Conservation (phyloP, 1,140 invertebrate species). For the Lamellibrachia luymesi region DNA sequence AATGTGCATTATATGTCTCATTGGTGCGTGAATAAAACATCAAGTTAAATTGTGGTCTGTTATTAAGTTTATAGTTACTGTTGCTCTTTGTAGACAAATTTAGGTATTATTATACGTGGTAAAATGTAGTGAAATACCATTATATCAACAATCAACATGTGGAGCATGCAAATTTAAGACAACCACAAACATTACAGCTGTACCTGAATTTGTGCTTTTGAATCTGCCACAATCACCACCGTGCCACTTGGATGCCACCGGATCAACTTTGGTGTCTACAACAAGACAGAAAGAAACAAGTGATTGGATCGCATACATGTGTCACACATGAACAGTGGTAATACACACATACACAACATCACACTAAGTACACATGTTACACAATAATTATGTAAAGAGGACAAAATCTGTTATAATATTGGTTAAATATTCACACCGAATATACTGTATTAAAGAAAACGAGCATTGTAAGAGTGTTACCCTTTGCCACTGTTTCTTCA, state of each 20-base stretch:
- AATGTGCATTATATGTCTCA: too few species aligned
- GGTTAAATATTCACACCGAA: too few species aligned
- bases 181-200: neutral
- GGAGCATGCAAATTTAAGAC: neutral
- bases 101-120: neutral
- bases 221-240: constrained; percentile 69
- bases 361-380: too few species aligned
- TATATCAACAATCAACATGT: neutral
- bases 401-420: too few species aligned
- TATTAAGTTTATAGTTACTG: neutral
- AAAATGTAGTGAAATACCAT: too few species aligned
- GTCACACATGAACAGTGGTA: too few species aligned
- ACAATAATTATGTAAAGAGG: too few species aligned
- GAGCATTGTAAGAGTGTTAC: too few species aligned
- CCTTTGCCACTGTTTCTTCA: too few species aligned
- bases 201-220: constrained; percentile 74
- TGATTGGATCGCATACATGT: neutral
- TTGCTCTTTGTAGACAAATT: neutral
- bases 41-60: neutral
- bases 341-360: too few species aligned
- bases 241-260: constrained; percentile 73
- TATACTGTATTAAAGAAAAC: too few species aligned
- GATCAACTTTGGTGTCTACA: constrained; percentile 57
- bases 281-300: neutral
- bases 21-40: too few species aligned